phyloP scores from a whole-genome alignment of 2,888 invertebrate genomes.

The Callyntrura guangdongensis region DNA sequence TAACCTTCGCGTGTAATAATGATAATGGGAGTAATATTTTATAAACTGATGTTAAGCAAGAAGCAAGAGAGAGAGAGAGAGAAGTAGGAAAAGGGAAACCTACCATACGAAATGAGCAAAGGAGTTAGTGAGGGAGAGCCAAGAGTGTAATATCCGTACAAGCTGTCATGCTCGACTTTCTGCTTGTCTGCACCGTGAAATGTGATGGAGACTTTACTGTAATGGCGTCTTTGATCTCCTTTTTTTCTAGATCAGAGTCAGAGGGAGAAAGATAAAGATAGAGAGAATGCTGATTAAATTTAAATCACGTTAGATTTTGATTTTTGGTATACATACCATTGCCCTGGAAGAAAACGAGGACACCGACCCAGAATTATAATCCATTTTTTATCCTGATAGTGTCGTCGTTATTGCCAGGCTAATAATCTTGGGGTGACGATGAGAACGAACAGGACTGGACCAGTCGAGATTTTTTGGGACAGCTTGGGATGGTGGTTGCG shows the following conservation, averaged over 20 bases:
- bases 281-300: conserved; percentile 37
- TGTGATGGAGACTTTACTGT: neutral
- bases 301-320: neutral
- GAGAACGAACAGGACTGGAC: too few species aligned
- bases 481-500: neutral
- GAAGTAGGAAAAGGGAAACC: neutral
- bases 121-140: neutral
- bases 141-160: too few species aligned
- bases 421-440: neutral
- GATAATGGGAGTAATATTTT: conserved; percentile 19
- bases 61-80: neutral
- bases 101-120: neutral
- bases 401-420: neutral
- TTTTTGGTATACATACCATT: conserved; percentile 6
- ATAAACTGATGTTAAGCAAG: neutral
- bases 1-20: conserved; percentile 12
- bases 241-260: neutral
- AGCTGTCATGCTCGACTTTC: too few species aligned
- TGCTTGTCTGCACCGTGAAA: too few species aligned
- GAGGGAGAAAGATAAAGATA: neutral
- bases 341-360: neutral
- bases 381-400: neutral
- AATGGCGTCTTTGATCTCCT: conserved; percentile 21
- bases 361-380: too few species aligned
- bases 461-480: neutral